Percentiles rank a stretch among this genome's conserved stretches.
Evolutionary conservation across 2,113 vertebrate species (phyloP).

Genomic region (Emydocephalus ijimae): DNA sequence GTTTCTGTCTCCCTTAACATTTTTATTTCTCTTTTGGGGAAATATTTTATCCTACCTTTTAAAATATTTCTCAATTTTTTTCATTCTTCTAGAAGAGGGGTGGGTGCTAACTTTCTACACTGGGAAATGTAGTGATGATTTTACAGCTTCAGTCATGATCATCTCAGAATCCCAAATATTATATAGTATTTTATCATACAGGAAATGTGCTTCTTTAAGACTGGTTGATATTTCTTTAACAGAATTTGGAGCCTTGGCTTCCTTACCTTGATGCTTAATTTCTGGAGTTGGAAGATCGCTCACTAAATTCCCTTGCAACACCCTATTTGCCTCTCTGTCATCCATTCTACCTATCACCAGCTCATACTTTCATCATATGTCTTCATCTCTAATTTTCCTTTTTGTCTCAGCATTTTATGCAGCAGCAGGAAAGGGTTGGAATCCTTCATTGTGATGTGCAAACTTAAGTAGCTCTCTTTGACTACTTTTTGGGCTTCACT

Average conservation of each 20-base stretch:
- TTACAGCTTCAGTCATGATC: too few relatives aligned
- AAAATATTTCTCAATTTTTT: too few relatives aligned
- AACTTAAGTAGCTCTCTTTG: constrained; percentile 6
- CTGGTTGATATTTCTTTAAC: too few relatives aligned
- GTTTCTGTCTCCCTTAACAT: too few relatives aligned
- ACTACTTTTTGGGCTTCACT: neutral
- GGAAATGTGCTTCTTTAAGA: too few relatives aligned
- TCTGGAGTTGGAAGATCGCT: neutral
- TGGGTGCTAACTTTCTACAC: too few relatives aligned
- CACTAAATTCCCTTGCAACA: neutral
- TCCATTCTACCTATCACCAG: neutral
- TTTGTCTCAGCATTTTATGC: neutral
- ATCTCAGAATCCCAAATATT: too few relatives aligned
- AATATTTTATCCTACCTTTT: too few relatives aligned
- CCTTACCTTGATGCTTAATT: neutral
- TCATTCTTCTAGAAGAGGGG: too few relatives aligned
- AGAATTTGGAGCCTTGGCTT: neutral
- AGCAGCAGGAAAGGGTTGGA: constrained; percentile 3
- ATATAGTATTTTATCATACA: too few relatives aligned
- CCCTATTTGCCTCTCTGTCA: neutral
- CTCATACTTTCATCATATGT: neutral
- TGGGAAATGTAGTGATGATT: neutral
- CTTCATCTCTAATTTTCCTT: neutral
- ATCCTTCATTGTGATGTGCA: constrained; percentile 16
- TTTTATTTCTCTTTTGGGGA: too few relatives aligned